phyloP scores from a whole-genome alignment of 1,140 invertebrate species.

The Bombus confusus region DNA sequence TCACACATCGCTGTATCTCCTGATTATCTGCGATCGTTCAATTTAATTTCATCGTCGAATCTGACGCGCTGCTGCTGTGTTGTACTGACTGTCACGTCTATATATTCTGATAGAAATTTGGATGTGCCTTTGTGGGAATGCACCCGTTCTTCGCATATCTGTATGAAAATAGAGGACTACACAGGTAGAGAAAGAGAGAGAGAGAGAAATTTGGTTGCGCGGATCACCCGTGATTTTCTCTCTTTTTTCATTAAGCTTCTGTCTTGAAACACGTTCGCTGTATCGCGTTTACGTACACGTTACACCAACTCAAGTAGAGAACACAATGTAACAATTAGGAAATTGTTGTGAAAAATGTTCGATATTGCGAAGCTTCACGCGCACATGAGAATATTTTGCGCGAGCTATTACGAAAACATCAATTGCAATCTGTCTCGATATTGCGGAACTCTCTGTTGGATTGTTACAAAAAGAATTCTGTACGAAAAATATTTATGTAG shows the following conservation, averaged over 20 bases:
- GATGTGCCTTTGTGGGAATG: conserved; percentile 43
- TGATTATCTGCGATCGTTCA: conserved; percentile 37
- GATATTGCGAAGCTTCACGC: too few relatives aligned
- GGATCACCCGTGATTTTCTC: conserved; percentile 12
- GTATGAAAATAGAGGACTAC: conserved; percentile 5
- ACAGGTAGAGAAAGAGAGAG: neutral
- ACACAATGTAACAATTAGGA: too few relatives aligned
- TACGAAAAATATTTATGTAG: too few relatives aligned
- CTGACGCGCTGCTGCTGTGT: conserved; percentile 46
- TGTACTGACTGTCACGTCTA: conserved; percentile 37
- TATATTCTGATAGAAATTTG: conserved; percentile 41
- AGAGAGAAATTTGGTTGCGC: neutral
- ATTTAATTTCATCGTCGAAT: conserved; percentile 29
- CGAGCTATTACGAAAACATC: neutral
- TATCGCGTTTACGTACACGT: neutral
- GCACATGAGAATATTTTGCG: too few relatives aligned
- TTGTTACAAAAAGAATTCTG: too few relatives aligned
- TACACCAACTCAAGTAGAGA: neutral
- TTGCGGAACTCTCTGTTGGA: too few relatives aligned
- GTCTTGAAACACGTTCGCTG: neutral
- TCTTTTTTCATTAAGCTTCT: neutral
- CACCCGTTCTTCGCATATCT: conserved; percentile 48
- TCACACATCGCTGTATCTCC: neutral
- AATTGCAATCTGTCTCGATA: too few relatives aligned
- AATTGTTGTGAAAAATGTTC: too few relatives aligned